A percentile compares a stretch with the other conserved stretches of the same genome.
These are phyloP conservation scores for Charina bottae DNA, from an alignment of 2,113 vertebrate genomes.

Conservation along the genomic window DNA sequence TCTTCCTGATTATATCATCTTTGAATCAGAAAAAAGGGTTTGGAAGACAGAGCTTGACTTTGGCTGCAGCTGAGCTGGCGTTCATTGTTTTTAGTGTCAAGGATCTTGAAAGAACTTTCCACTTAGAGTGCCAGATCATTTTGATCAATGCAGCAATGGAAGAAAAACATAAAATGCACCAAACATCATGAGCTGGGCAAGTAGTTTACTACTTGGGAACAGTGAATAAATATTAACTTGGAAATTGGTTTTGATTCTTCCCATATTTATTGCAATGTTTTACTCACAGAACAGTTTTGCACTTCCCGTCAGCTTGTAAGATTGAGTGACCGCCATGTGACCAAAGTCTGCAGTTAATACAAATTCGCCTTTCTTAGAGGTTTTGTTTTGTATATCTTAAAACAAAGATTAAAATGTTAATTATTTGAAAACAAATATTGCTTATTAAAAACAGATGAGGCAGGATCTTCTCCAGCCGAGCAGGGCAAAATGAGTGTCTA, in stretches of 20 bases:
- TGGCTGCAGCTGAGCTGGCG: slow-evolving; percentile 31
- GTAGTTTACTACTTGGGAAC: slow-evolving; percentile 51
- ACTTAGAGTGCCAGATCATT: slow-evolving; percentile 37
- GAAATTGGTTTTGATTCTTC: slow-evolving; percentile 57
- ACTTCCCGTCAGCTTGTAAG: slow-evolving; percentile 55
- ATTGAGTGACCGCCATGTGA: slow-evolving; percentile 54
- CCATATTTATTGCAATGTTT: slow-evolving; percentile 65
- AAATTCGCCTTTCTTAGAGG: neutral
- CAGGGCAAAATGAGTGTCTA: neutral
- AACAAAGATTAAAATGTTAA: neutral
- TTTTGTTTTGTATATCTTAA: neutral
- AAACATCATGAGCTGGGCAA: slow-evolving; percentile 57
- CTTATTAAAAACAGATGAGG: neutral
- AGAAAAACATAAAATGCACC: slow-evolving; percentile 58
- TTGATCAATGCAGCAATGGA: slow-evolving; percentile 56
- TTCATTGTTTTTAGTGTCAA: slow-evolving; percentile 37
- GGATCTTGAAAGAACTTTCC: neutral
- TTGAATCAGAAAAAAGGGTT: slow-evolving; percentile 33
- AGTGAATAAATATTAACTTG: slow-evolving; percentile 70
- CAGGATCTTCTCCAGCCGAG: neutral
- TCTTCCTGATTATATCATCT: neutral
- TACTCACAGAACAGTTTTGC: slow-evolving; percentile 53
- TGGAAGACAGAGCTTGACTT: slow-evolving; percentile 38
- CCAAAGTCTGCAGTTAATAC: neutral
- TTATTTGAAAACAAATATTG: neutral